These are phyloP conservation scores for Allolobophora icterica DNA, from an alignment of 2,888 invertebrate species.

Conservation along the genomic window DNA sequence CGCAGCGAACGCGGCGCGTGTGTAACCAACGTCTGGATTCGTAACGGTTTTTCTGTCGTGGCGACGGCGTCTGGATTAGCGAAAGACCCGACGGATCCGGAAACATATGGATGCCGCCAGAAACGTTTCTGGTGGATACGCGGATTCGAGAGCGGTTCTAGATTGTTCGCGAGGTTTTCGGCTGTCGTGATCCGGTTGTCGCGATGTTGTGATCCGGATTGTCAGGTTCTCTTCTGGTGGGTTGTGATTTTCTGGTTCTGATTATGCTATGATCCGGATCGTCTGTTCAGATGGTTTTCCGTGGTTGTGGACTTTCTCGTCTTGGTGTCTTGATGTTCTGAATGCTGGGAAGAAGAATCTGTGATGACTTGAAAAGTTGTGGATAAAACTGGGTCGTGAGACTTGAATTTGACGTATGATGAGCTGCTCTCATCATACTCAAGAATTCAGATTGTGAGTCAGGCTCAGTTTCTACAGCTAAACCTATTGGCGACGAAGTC, in stretches of 20 bases:
- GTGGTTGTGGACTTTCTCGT: not conserved
- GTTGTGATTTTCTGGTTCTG: too few species aligned
- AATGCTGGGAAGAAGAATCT: not conserved
- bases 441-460: too few species aligned
- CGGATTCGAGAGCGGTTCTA: not conserved
- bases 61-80: not conserved
- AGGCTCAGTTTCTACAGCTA: not conserved
- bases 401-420: too few species aligned
- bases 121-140: not conserved
- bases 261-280: too few species aligned
- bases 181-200: not conserved
- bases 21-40: not conserved
- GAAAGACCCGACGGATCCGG: not conserved
- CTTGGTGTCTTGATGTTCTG: not conserved
- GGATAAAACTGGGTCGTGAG: too few species aligned
- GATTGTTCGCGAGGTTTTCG: not conserved
- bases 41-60: not conserved
- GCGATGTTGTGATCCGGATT: too few species aligned
- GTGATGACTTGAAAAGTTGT: not conserved
- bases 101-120: not conserved
- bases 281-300: too few species aligned
- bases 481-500: not conserved
- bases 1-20: too few species aligned
- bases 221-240: too few species aligned
- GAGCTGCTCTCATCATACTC: too few species aligned